phyloP scores from a whole-genome alignment of 2,113 vertebrate species.

The Cyrtonyx montezumae region DNA sequence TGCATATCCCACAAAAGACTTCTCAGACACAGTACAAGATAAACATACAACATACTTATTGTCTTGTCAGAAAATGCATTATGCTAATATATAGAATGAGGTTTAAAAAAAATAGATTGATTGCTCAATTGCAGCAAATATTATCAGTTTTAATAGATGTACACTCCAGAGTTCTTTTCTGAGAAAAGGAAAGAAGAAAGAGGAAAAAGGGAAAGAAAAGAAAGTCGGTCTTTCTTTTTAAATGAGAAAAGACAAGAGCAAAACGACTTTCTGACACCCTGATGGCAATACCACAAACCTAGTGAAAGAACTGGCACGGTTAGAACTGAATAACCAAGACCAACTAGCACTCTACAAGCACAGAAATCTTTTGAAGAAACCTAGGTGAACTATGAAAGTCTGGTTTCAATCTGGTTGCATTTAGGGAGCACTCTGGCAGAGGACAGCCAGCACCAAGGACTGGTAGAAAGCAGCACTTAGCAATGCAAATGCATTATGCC shows the following conservation, averaged over 20 bases:
- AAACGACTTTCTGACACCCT: neutral
- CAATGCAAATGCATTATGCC: neutral
- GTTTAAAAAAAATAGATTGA: neutral
- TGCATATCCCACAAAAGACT: neutral
- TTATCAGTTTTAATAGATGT: neutral
- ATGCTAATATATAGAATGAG: neutral
- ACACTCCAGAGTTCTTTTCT: slow-evolving; percentile 24
- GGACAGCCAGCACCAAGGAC: neutral
- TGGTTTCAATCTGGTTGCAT: neutral
- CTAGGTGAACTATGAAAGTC: neutral
- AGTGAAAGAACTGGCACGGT: neutral
- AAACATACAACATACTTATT: neutral
- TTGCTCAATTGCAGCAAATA: neutral
- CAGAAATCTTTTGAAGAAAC: neutral
- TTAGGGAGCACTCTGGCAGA: neutral
- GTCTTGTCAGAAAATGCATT: neutral
- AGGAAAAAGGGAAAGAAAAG: neutral
- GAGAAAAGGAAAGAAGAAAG: neutral
- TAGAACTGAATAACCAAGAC: neutral
- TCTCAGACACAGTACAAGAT: neutral
- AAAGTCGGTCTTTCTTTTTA: neutral
- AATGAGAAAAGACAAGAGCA: neutral
- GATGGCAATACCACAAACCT: neutral
- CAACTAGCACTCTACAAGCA: neutral
- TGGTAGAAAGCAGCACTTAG: neutral